Percentiles rank a stretch among this genome's conserved stretches.
Evolutionary conservation across 2,113 vertebrate genomes (phyloP).

Genomic region (Sinocyclocheilus maitianheensis): DNA sequence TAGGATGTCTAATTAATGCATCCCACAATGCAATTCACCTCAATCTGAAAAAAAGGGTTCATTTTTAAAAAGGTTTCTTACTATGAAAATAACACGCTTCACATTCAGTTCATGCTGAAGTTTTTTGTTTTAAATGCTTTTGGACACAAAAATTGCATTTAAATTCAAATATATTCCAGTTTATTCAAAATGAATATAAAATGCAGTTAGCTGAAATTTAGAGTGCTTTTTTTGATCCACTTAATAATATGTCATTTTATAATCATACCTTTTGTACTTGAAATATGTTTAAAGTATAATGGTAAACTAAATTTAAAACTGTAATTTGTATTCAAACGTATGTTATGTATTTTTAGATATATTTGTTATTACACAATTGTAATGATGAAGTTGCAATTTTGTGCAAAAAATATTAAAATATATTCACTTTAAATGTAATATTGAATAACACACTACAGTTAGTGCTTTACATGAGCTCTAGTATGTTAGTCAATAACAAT

Average conservation of each 20-base stretch:
- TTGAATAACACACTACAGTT: too few relatives aligned
- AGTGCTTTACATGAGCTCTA: not conserved
- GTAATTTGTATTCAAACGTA: not conserved
- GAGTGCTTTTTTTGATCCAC: not conserved
- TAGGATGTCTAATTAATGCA: not conserved
- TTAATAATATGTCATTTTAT: not conserved
- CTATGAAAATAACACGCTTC: not conserved
- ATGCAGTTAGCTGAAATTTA: not conserved
- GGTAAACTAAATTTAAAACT: not conserved
- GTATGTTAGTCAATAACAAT: not conserved
- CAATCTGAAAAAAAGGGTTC: not conserved
- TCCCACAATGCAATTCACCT: not conserved
- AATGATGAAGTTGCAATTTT: not conserved
- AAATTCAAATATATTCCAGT: not conserved
- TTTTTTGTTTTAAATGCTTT: not conserved
- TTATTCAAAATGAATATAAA: not conserved
- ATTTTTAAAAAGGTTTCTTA: too few relatives aligned
- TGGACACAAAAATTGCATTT: not conserved
- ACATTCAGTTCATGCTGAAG: not conserved
- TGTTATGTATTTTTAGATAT: too few relatives aligned
- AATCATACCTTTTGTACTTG: not conserved
- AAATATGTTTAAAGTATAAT: not conserved
- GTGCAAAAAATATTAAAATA: not conserved
- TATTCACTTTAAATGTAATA: not conserved
- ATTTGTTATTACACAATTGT: not conserved